Percentiles rank a stretch among this genome's conserved stretches.
phyloP scores from a whole-genome alignment of 2,797 vertebrate genomes.

The Syngnathus rostellatus region DNA sequence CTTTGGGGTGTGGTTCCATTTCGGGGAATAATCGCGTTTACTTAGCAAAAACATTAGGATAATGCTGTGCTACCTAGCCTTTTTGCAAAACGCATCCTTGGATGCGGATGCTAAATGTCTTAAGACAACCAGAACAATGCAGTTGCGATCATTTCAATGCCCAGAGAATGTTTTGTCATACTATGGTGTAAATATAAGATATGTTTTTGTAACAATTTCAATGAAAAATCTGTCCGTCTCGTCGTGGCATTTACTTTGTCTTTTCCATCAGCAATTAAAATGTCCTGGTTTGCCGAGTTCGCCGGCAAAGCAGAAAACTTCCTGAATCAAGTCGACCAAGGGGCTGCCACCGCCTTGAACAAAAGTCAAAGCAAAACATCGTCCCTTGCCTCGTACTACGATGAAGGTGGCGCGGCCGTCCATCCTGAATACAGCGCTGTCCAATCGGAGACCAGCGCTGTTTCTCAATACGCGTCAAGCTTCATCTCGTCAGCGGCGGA shows the following conservation, averaged over 20 bases:
- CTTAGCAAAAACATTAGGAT: too few relatives aligned
- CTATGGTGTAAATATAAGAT: background rate
- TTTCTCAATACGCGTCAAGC: slow-evolving; percentile 50
- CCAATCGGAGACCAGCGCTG: slow-evolving; percentile 12
- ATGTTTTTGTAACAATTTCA: too few relatives aligned
- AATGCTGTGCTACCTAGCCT: too few relatives aligned
- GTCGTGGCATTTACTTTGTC: background rate
- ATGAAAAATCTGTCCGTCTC: background rate
- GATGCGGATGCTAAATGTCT: too few relatives aligned
- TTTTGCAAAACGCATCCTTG: background rate
- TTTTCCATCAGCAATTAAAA: slow-evolving; percentile 48
- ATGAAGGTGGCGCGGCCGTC: slow-evolving; percentile 34
- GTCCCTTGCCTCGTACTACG: slow-evolving; percentile 43
- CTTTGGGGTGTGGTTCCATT: too few relatives aligned
- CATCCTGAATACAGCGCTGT: slow-evolving; percentile 40
- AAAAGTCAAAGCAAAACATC: slow-evolving; percentile 43
- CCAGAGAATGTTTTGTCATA: background rate
- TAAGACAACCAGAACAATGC: too few relatives aligned
- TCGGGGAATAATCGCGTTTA: too few relatives aligned
- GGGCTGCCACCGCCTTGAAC: slow-evolving; percentile 85
- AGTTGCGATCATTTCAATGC: too few relatives aligned
- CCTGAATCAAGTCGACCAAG: slow-evolving; percentile 92
- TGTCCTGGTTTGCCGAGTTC: slow-evolving; percentile 93
- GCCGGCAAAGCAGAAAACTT: slow-evolving; percentile 94
- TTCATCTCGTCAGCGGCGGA: slow-evolving; percentile 82